phyloP scores from a whole-genome alignment of 1,140 invertebrate genomes.

The Lineus longissimus region DNA sequence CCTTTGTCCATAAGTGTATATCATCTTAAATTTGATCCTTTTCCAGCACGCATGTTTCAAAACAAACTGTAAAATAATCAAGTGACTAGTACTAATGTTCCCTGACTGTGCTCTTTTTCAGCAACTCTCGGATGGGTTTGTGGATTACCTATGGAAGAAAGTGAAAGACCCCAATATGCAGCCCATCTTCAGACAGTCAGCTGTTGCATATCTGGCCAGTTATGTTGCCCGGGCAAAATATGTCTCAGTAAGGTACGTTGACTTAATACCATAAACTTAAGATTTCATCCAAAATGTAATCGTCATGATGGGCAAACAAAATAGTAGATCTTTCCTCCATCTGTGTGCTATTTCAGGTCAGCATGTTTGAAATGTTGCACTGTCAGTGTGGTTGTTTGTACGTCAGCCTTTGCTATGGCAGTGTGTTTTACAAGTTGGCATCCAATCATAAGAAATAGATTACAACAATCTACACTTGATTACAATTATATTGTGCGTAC shows the following conservation, averaged over 20 bases:
- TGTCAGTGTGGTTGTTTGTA: no score
- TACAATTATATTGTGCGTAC: background rate
- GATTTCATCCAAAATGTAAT: background rate
- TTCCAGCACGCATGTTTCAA: no score
- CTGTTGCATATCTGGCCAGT: conserved; percentile 72
- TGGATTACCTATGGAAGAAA: conserved; percentile 73
- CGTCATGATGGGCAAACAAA: background rate
- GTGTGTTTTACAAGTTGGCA: no score
- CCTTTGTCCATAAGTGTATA: no score
- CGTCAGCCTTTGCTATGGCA: no score
- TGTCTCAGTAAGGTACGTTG: conserved; percentile 64
- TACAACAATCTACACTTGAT: no score
- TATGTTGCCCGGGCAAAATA: conserved; percentile 68
- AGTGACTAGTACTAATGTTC: no score
- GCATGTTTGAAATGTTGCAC: conserved; percentile 7
- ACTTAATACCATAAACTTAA: background rate
- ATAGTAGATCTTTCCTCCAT: background rate
- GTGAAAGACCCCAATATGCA: conserved; percentile 65
- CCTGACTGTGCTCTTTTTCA: no score
- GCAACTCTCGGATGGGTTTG: conserved; percentile 63
- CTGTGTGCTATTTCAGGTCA: background rate
- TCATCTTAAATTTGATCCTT: no score
- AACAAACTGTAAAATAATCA: no score
- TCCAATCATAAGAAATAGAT: no score
- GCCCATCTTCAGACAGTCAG: conserved; percentile 64